These are phyloP conservation scores for Vultur gryphus DNA, from an alignment of 2,797 vertebrate genomes.

Conservation along the genomic window DNA sequence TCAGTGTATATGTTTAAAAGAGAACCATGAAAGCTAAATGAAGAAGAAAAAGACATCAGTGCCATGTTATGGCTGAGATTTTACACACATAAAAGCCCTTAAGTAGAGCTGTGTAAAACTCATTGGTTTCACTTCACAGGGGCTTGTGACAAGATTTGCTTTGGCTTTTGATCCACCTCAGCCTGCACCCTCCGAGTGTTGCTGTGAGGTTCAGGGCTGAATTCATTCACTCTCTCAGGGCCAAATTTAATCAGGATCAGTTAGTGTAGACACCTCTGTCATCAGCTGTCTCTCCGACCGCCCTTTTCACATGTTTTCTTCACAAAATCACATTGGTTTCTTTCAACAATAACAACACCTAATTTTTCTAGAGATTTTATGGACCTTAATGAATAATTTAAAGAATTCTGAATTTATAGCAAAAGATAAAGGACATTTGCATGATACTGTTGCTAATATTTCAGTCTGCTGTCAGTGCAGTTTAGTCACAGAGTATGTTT, in stretches of 20 bases:
- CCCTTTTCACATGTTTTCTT: neutral
- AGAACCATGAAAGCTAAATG: neutral
- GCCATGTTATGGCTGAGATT: neutral
- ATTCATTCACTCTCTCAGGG: neutral
- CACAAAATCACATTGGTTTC: neutral
- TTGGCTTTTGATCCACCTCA: neutral
- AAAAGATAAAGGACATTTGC: neutral
- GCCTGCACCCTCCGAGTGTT: neutral
- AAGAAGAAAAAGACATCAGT: constrained; percentile 12
- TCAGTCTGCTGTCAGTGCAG: neutral
- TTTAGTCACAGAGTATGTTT: neutral
- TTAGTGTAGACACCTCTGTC: neutral
- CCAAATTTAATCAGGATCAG: neutral
- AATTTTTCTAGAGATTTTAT: neutral
- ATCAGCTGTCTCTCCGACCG: neutral
- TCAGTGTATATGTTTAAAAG: neutral
- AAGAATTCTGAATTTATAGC: neutral
- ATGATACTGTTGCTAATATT: neutral
- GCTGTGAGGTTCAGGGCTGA: neutral
- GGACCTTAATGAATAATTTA: neutral
- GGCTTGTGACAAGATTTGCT: neutral
- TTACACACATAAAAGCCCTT: constrained; percentile 12
- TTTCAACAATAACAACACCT: neutral
- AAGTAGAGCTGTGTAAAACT: neutral
- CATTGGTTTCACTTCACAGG: constrained; percentile 40